A percentile compares a stretch with the other conserved stretches of the same genome.
phyloP scores from a whole-genome alignment of 2,888 invertebrate genomes.

The Cecidostiba fungosa region DNA sequence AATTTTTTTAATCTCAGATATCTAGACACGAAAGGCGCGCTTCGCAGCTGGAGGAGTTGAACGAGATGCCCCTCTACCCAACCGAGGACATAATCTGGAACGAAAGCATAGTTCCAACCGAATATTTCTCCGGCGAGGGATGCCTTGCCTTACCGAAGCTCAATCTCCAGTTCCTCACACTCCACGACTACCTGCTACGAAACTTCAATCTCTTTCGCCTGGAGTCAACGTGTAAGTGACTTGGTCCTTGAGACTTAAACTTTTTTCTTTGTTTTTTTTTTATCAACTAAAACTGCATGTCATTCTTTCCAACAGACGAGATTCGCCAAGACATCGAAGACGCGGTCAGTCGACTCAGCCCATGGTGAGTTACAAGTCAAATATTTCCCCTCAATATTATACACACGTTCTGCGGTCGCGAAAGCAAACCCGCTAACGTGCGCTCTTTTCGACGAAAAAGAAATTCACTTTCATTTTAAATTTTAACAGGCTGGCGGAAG shows the following conservation, averaged over 20 bases:
- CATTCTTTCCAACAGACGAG: constrained; percentile 88
- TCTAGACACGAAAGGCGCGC: constrained; percentile 93
- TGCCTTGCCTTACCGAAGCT: constrained; percentile 98
- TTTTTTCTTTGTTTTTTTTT: background rate
- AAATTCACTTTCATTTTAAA: background rate
- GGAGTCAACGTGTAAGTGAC: constrained; percentile 95
- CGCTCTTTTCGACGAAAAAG: background rate
- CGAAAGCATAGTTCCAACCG: constrained; percentile 98
- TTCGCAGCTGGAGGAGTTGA: constrained; percentile 96
- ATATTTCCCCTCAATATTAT: background rate
- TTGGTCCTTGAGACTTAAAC: background rate
- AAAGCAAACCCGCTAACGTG: background rate
- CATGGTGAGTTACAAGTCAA: constrained; percentile 86
- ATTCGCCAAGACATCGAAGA: constrained; percentile 99
- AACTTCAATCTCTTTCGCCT: constrained; percentile 98
- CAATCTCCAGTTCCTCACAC: constrained; percentile 97
- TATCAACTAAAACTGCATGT: constrained; percentile 30
- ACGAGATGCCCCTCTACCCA: constrained; percentile 99
- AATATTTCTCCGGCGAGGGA: constrained; percentile 97
- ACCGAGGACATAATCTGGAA: constrained; percentile 99
- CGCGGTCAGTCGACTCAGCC: constrained; percentile 95
- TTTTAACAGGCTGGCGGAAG: constrained; percentile 89
- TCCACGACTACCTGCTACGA: constrained; percentile 97
- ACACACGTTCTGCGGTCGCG: background rate
- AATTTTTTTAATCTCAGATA: constrained; percentile 81